Base-by-base conservation (phyloP, 2,113 vertebrate species). In the Hippolais icterina region DNA sequence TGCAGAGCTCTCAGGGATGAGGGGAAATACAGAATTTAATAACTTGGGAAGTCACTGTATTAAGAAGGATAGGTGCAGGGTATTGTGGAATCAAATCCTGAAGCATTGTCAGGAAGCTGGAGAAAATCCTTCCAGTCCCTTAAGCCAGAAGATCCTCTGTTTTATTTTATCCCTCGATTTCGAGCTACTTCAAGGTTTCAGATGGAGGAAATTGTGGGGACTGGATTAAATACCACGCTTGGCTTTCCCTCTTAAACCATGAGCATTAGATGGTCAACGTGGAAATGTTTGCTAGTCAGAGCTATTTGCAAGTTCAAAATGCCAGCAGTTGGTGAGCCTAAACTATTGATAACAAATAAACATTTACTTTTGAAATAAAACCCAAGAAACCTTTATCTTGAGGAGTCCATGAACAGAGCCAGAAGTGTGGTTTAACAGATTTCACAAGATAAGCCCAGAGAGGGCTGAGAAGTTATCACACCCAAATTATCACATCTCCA, bases 91-190 rank as follows among this genome's bases (percentile, higher is more conserved):
- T 95, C 84, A 97, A 95, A 97, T 85, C 92, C 94, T 85, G 91
- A 79, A 77, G 66, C 44, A 8, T 42, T 37, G 33, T 92, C 68
- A 93, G 96, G 87, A 94, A 96, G 85, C 85, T 41, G 5, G 64
- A 97, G 96, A 97, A 98, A 98, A 97, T 96, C 96, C 89, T 92
- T 93, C 94, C 91, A 95, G 94, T 77, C 84, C 93, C 87, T 97
- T 97, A 97, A 98, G 56, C 94, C 96, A 70, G 84, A 94, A 95
- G 90, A 97, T 95, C 54, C 79, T 66, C 79, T 96, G 70, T 59
- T 96, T 80, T 6, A 52, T 91, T 97, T 91, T 91, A 87, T 81
- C 63, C 76, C 79, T 87, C 78, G 66, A 57, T 95, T 97, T 84
- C 94, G 72, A 96, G 87, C 65, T 42, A 68, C 52, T 93, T 93